Base-by-base conservation (phyloP, 2,888 invertebrate genomes). In the Tetheella fluctuosa region DNA sequence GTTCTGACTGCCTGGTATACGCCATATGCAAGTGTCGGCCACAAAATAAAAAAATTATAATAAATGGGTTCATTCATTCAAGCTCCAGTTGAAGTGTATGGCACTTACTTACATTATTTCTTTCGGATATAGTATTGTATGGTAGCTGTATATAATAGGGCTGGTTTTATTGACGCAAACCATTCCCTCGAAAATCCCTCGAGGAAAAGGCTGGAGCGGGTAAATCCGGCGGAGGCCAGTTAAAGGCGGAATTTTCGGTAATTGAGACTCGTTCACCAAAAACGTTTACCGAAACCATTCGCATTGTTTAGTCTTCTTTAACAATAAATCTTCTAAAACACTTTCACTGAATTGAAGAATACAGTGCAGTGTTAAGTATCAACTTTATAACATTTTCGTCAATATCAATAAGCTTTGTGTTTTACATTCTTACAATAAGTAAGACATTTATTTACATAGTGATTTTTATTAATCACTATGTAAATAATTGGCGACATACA, bases 201-300 rank as follows among this genome's bases (percentile, higher is more conserved):
- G 58, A 57, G 73, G 68, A 74, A 34, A 34, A 68, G 70, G 42
- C 60, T 54, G 59, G 59, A 64, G 54, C 61, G 64, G 59, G 57
- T 64, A 67, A 72, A 69, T 71, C 70, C 72, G 72, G 62, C 58
- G 66, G 69, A 70, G 68, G 69, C 69, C 69, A 69, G 71, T 74
- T 77, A 75, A 77, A 76, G 67, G 69, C 74, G 68, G 70, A 74
- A 71, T 76, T 75, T 76, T 76, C 74, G 71, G 81, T 81, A 80
- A 81, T 79, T 79, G 80, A 78, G 74, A 77, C 72, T 71, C 73
- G 68, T 71, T 77, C 74, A 69, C 74, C 69, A 68, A 78, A 78
- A 79, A 72, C 70, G 72, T 73, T 76, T 70, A 64, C 54, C 59
- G 58, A 69, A 74, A 74, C 70, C 68, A 13, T 58, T 73, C 65